phyloP scores from a whole-genome alignment of 2,888 invertebrate genomes.

The Abrostola tripartita region DNA sequence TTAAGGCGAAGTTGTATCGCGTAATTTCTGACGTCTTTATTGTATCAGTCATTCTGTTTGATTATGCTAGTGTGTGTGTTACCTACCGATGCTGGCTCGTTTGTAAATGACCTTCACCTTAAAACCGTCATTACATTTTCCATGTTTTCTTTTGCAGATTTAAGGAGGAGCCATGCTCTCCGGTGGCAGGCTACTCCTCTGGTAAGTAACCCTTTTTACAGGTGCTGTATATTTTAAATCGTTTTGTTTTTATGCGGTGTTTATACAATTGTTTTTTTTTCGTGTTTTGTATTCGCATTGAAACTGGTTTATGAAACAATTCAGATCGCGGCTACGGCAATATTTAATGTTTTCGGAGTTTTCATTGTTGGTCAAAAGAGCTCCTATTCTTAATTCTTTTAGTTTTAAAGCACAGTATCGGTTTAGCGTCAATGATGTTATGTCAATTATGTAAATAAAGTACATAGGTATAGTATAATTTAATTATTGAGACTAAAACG shows the following conservation, averaged over 20 bases:
- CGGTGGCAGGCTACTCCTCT: conserved; percentile 56
- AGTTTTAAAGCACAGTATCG: no score
- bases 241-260: conserved; percentile 5
- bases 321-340: no score
- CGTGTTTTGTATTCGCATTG: conserved; percentile 1
- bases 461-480: no score
- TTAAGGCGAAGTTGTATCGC: background rate
- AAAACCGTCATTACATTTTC: conserved; percentile 14
- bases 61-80: conserved; percentile 16
- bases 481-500: no score
- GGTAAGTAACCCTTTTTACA: conserved; percentile 51
- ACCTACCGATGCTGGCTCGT: conserved; percentile 8
- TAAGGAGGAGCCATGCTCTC: conserved; percentile 73
- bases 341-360: no score
- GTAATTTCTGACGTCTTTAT: conserved; percentile 2
- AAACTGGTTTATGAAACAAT: background rate
- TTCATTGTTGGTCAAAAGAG: no score
- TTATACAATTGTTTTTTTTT: background rate
- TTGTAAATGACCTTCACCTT: conserved; percentile 12
- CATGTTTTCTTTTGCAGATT: conserved; percentile 69
- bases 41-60: conserved; percentile 2
- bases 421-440: no score
- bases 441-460: no score
- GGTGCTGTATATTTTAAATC: conserved; percentile 1
- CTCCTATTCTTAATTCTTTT: no score